Conservation (phyloP, 1,140 invertebrate species). For the Caenorhabditis remanei region DNA sequence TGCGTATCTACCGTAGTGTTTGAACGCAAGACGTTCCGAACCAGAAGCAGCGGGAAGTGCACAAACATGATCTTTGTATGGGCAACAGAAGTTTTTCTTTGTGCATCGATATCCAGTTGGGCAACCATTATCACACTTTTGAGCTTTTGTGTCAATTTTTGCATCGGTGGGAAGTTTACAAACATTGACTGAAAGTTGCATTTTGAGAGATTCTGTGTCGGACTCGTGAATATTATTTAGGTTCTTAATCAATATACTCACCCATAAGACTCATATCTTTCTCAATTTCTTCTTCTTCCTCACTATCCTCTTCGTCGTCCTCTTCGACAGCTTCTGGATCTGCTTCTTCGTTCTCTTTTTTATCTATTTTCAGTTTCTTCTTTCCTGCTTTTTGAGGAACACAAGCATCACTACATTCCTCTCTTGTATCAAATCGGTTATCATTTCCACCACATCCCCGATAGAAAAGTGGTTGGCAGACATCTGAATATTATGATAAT, state of each 20-base stretch:
- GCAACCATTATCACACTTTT: constrained; percentile 54
- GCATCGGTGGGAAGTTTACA: constrained; percentile 56
- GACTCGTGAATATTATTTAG: no score
- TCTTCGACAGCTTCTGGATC: constrained; percentile 11
- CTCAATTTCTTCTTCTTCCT: neutral
- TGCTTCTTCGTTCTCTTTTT: constrained; percentile 4
- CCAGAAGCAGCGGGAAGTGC: constrained; percentile 58
- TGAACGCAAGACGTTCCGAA: constrained; percentile 42
- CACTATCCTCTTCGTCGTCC: constrained; percentile 44
- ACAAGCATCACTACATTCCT: constrained; percentile 42
- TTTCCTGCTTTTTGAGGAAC: constrained; percentile 26
- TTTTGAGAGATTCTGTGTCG: neutral
- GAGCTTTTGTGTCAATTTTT: constrained; percentile 56
- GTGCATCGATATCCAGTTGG: constrained; percentile 51
- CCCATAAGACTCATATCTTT: constrained; percentile 49
- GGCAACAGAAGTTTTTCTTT: constrained; percentile 47
- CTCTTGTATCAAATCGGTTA: constrained; percentile 37
- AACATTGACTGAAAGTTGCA: constrained; percentile 51
- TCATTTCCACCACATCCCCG: constrained; percentile 56
- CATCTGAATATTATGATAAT: constrained; percentile 10
- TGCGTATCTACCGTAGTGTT: constrained; percentile 63
- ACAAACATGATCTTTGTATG: constrained; percentile 61
- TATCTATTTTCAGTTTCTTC: neutral
- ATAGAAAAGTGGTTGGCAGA: constrained; percentile 55
- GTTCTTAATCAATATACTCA: neutral